Conservation (phyloP, 2,113 vertebrate species). For the Rhabdomys dilectus region DNA sequence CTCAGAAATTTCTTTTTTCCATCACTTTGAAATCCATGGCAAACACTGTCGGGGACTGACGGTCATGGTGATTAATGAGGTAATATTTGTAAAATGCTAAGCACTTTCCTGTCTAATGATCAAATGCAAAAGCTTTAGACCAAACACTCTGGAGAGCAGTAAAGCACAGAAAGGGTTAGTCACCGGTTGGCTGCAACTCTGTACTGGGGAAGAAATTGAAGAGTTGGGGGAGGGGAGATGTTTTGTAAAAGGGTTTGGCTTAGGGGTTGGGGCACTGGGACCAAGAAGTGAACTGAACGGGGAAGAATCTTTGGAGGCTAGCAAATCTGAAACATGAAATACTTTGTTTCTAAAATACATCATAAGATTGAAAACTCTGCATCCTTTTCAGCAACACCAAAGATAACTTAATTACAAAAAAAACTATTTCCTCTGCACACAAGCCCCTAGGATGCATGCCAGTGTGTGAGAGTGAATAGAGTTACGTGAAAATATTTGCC, state of each 20-base stretch:
- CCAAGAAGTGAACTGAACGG: neutral
- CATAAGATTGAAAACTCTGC: neutral
- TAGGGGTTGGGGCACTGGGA: neutral
- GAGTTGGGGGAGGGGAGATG: slow-evolving; percentile 53
- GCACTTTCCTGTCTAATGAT: slow-evolving; percentile 63
- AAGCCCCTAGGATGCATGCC: neutral
- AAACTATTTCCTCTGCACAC: neutral
- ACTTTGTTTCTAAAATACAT: slow-evolving; percentile 21
- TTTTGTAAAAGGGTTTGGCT: slow-evolving; percentile 48
- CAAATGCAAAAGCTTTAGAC: slow-evolving; percentile 71
- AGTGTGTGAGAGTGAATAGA: neutral
- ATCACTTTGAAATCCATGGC: slow-evolving; percentile 62
- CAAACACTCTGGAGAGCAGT: slow-evolving; percentile 78
- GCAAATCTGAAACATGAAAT: slow-evolving; percentile 30
- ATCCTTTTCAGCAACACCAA: neutral
- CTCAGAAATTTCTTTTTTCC: neutral
- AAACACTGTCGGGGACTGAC: slow-evolving; percentile 61
- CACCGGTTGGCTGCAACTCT: slow-evolving; percentile 70
- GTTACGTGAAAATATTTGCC: neutral
- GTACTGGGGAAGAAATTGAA: slow-evolving; percentile 46
- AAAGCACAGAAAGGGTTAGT: slow-evolving; percentile 76
- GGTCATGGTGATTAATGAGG: slow-evolving; percentile 76
- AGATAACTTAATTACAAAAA: slow-evolving; percentile 57
- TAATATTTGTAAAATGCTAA: slow-evolving; percentile 77
- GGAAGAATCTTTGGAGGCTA: neutral